These are phyloP conservation scores for Sterrhoptilus dennistouni DNA, from an alignment of 2,113 vertebrate genomes.

Conservation along the genomic window DNA sequence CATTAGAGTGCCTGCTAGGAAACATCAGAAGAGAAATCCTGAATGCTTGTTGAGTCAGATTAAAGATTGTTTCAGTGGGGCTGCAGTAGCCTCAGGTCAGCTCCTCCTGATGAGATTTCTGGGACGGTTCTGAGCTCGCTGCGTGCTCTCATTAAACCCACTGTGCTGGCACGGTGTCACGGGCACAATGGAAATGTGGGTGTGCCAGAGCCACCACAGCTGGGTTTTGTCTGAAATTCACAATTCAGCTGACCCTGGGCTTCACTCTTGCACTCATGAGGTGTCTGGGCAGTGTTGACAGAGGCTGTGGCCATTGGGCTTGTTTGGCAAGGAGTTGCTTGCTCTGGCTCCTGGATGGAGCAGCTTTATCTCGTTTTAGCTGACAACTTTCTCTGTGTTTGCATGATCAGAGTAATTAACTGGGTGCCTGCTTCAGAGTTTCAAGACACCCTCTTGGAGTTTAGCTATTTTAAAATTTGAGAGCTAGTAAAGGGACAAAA, in stretches of 20 bases:
- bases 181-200: background rate
- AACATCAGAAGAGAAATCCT: background rate
- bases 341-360: background rate
- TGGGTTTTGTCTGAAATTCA: background rate
- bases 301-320: background rate
- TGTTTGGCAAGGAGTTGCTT: background rate
- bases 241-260: background rate
- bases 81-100: background rate
- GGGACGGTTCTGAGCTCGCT: background rate
- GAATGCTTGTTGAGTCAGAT: background rate
- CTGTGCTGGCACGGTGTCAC: background rate
- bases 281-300: background rate
- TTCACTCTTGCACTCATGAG: background rate
- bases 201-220: background rate
- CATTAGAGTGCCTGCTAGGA: background rate
- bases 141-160: background rate
- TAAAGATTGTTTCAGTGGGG: background rate
- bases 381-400: background rate
- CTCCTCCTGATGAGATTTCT: background rate
- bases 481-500: background rate
- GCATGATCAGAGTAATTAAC: background rate
- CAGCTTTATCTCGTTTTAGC: background rate
- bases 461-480: background rate
- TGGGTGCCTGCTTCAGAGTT: background rate
- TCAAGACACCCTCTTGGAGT: background rate